phyloP scores from a whole-genome alignment of 2,888 invertebrate species.

The Limenitis camilla region DNA sequence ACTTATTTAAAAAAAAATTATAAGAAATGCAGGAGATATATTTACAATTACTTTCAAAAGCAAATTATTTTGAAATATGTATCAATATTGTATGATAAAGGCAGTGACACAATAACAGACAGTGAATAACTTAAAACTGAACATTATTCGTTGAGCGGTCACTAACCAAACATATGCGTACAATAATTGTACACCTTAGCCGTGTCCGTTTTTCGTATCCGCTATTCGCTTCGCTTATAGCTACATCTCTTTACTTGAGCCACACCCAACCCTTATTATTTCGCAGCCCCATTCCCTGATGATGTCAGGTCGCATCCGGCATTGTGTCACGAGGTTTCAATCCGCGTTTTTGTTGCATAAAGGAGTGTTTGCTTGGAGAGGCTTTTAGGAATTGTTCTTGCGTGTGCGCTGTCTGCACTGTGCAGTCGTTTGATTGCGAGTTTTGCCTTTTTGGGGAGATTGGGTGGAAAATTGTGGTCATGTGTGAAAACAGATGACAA shows the following conservation, averaged over 20 bases:
- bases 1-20: too few relatives aligned
- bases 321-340: slow-evolving; percentile 70
- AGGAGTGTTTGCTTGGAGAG: slow-evolving; percentile 35
- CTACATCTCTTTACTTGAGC: slow-evolving; percentile 26
- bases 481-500: too few relatives aligned
- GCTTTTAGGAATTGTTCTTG: slow-evolving; percentile 25
- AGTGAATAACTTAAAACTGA: too few relatives aligned
- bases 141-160: too few relatives aligned
- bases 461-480: background rate
- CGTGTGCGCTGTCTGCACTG: slow-evolving; percentile 20
- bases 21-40: too few relatives aligned
- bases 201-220: too few relatives aligned
- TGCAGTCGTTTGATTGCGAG: slow-evolving; percentile 7
- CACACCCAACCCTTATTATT: slow-evolving; percentile 62
- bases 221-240: slow-evolving; percentile 17
- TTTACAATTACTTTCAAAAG: too few relatives aligned
- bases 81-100: too few relatives aligned
- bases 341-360: slow-evolving; percentile 51
- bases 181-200: too few relatives aligned
- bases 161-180: too few relatives aligned
- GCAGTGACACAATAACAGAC: too few relatives aligned
- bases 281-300: slow-evolving; percentile 71
- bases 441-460: background rate
- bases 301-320: slow-evolving; percentile 70
- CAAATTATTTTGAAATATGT: too few relatives aligned